These are phyloP conservation scores for Apaloderma vittatum DNA, from an alignment of 2,113 vertebrate species.

Conservation along the genomic window DNA sequence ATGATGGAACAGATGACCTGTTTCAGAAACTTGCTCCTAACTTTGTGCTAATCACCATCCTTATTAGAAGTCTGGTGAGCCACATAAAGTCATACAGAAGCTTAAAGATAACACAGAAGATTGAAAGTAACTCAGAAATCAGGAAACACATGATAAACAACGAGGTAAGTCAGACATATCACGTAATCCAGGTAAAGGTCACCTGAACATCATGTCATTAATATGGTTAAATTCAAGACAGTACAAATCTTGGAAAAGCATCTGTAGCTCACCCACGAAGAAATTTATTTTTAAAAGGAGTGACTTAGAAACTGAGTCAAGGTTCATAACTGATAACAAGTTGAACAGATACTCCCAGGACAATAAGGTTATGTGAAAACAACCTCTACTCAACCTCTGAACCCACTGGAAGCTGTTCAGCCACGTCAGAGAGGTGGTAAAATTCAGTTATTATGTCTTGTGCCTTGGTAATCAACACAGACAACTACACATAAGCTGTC, in stretches of 20 bases:
- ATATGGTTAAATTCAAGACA: neutral
- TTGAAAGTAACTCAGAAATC: neutral
- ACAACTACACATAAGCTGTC: neutral
- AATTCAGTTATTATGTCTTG: neutral
- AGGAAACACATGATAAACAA: neutral
- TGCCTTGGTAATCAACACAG: neutral
- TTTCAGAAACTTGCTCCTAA: neutral
- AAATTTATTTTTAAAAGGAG: neutral
- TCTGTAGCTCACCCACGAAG: neutral
- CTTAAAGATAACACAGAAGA: neutral
- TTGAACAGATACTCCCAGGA: neutral
- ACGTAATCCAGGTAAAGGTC: neutral
- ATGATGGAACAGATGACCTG: neutral
- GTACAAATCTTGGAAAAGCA: neutral
- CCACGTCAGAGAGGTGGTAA: neutral
- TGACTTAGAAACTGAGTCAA: constrained; percentile 6
- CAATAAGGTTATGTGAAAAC: neutral
- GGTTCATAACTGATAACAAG: neutral
- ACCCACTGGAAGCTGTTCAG: neutral
- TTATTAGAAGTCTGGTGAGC: neutral
- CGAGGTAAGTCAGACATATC: neutral
- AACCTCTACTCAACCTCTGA: neutral
- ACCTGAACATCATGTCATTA: neutral
- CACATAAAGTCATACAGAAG: neutral
- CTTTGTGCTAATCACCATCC: neutral